Percentiles rank a stretch among this genome's conserved stretches.
Evolutionary conservation across 2,888 invertebrate species (phyloP).

Genomic region (Troides aeacus): DNA sequence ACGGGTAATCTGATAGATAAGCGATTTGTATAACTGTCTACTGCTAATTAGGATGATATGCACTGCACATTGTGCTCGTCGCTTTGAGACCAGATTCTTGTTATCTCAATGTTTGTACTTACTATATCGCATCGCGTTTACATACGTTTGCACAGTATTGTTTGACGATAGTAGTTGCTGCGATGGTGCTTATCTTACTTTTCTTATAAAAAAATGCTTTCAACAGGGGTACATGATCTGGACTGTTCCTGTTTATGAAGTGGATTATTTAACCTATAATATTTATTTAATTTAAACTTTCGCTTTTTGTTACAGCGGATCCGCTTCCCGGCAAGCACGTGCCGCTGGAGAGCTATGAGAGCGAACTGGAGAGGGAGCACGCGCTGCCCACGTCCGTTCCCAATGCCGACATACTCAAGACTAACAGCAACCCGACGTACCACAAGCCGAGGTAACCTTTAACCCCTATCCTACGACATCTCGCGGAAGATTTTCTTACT

Average conservation of each 20-base stretch:
- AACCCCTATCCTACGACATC: not conserved
- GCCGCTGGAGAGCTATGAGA: conserved; percentile 82
- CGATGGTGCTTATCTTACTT: not conserved
- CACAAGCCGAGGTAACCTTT: conserved; percentile 83
- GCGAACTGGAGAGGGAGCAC: conserved; percentile 86
- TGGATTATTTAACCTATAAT: not conserved
- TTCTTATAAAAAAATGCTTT: not conserved
- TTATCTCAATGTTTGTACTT: too few species aligned
- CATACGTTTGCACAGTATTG: too few species aligned
- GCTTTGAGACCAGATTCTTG: too few species aligned
- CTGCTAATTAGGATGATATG: too few species aligned
- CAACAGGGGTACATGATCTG: not conserved
- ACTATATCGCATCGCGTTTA: too few species aligned
- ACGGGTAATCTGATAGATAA: too few species aligned
- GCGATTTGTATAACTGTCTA: too few species aligned
- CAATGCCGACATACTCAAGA: conserved; percentile 88
- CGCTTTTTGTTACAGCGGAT: conserved; percentile 66
- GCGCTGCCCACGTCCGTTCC: conserved; percentile 87
- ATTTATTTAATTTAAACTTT: not conserved
- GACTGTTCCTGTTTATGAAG: not conserved
- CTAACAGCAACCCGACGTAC: conserved; percentile 87
- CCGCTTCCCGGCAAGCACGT: conserved; percentile 78
- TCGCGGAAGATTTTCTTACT: not conserved
- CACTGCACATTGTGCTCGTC: too few species aligned
- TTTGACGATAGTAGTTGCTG: too few species aligned